Percentiles rank a stretch among this genome's conserved stretches.
Evolutionary conservation across 2,888 invertebrate species (phyloP).

Genomic region (Synanthedon andrenaeformis): DNA sequence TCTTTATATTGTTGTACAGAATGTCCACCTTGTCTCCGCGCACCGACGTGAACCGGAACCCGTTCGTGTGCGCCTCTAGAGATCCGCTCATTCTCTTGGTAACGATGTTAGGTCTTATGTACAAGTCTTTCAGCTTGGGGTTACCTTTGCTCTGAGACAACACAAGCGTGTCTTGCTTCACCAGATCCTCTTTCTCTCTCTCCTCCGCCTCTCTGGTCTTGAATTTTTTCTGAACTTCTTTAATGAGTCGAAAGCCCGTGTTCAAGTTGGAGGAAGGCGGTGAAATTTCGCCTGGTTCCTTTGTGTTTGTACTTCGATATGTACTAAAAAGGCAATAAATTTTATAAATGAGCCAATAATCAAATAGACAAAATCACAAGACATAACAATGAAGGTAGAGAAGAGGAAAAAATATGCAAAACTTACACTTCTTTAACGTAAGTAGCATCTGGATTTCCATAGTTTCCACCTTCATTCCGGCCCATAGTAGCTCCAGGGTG

Average conservation of each 20-base stretch:
- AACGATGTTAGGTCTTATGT: slow-evolving; percentile 98
- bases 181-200: slow-evolving; percentile 97
- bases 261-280: slow-evolving; percentile 96
- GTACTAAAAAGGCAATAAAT: slow-evolving; percentile 70
- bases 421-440: slow-evolving; percentile 97
- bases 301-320: slow-evolving; percentile 96
- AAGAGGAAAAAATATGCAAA: no score
- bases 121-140: slow-evolving; percentile 96
- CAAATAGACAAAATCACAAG: no score
- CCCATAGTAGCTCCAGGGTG: slow-evolving; percentile 98
- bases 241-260: slow-evolving; percentile 96
- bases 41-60: slow-evolving; percentile 97
- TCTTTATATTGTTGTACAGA: slow-evolving; percentile 98
- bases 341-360: no score
- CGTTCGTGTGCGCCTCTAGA: slow-evolving; percentile 95
- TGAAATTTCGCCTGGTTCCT: slow-evolving; percentile 95
- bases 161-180: slow-evolving; percentile 96
- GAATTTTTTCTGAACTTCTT: slow-evolving; percentile 99
- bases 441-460: slow-evolving; percentile 95
- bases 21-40: slow-evolving; percentile 99
- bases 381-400: no score
- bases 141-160: slow-evolving; percentile 96
- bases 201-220: slow-evolving; percentile 99
- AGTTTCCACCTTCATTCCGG: slow-evolving; percentile 89
- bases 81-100: slow-evolving; percentile 94